Evolutionary conservation across 2,797 vertebrate species (phyloP).

Genomic region (Bradypus variegatus): DNA sequence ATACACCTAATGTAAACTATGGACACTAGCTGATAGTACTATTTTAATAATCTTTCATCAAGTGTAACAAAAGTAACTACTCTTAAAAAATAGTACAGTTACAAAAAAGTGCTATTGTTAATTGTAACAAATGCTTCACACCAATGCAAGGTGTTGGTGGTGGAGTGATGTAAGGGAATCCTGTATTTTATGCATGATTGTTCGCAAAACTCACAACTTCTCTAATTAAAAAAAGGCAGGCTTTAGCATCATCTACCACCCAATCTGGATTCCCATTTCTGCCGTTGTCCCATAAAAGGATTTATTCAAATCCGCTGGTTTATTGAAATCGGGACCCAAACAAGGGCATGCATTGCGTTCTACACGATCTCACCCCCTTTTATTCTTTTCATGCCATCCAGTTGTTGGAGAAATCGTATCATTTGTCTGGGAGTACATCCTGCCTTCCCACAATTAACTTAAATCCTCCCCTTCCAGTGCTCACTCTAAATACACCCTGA

Average conservation of each 20-base stretch:
- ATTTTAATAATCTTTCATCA: too few species aligned
- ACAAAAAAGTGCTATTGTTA: too few species aligned
- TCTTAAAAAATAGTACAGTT: too few species aligned
- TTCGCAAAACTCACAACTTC: too few species aligned
- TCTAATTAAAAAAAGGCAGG: neutral
- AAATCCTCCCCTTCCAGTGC: neutral
- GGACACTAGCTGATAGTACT: too few species aligned
- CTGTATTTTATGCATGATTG: too few species aligned
- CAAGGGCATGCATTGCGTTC: accelerated
- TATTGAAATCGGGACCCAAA: neutral
- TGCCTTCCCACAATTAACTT: neutral
- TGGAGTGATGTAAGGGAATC: too few species aligned
- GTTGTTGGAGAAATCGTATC: neutral
- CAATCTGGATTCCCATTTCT: too few species aligned
- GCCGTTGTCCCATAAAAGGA: neutral
- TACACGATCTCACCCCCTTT: neutral
- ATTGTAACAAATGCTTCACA: too few species aligned
- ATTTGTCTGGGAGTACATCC: neutral
- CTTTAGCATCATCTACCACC: neutral
- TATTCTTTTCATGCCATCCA: neutral
- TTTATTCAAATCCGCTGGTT: neutral
- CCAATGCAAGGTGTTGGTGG: too few species aligned
- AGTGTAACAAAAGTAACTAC: too few species aligned
- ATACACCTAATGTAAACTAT: too few species aligned
- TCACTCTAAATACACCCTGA: accelerated